Conservation (phyloP, 2,113 vertebrate genomes). For the Mirza zaza region DNA sequence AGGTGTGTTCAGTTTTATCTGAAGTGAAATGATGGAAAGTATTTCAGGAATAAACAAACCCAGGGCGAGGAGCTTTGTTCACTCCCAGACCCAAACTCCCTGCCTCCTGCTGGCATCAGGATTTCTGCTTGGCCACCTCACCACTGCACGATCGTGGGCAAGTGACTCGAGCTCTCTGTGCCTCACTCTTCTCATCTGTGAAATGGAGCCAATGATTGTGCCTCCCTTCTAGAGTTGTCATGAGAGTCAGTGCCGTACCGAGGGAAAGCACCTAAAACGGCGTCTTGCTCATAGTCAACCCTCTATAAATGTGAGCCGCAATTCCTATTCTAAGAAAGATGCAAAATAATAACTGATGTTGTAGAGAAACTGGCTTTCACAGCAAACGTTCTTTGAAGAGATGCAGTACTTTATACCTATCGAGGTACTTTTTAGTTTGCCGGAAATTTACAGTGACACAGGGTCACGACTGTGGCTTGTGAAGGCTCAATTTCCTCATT, state of each 20-base stretch:
- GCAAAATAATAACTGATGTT: background rate
- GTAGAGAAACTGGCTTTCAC: background rate
- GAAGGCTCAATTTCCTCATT: background rate
- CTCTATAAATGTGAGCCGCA: background rate
- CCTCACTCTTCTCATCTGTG: background rate
- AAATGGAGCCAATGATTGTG: background rate
- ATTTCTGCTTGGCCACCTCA: background rate
- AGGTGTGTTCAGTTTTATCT: slow-evolving; percentile 56
- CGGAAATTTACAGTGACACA: background rate
- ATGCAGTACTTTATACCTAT: background rate
- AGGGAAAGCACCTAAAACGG: fast-evolving
- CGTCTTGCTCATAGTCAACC: background rate
- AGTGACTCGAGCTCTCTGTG: background rate
- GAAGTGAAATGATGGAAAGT: slow-evolving; percentile 52
- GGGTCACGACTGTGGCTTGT: background rate
- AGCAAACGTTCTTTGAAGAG: background rate
- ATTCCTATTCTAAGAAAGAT: background rate
- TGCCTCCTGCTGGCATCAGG: background rate
- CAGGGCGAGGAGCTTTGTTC: background rate
- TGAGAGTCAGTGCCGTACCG: background rate
- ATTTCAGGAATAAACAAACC: slow-evolving; percentile 63
- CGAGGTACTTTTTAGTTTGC: background rate
- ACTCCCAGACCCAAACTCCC: background rate
- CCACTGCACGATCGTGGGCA: background rate
- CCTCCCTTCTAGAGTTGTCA: background rate